Evolutionary conservation across 1,140 invertebrate genomes (phyloP).

Genomic region (Sipha flava): DNA sequence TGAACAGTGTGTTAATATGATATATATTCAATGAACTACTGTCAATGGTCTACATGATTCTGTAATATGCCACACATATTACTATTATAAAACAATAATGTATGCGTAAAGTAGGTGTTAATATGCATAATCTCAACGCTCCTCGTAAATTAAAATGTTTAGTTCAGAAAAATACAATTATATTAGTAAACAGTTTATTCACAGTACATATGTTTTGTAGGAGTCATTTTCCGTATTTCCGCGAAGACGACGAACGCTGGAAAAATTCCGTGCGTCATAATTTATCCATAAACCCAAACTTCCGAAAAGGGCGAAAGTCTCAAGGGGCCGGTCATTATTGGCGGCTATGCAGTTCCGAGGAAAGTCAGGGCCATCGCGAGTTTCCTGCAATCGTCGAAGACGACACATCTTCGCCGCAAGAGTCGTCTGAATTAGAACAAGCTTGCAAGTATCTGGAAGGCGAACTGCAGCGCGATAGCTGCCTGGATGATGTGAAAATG

Average conservation of each 20-base stretch:
- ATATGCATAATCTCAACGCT: too few relatives aligned
- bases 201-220: conserved; percentile 47
- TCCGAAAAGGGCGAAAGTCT: conserved; percentile 71
- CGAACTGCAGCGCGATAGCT: neutral
- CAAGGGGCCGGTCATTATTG: conserved; percentile 79
- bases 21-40: too few relatives aligned
- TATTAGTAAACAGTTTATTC: too few relatives aligned
- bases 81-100: too few relatives aligned
- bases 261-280: conserved; percentile 84
- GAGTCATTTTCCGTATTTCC: conserved; percentile 75
- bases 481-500: neutral
- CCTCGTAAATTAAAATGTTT: too few relatives aligned
- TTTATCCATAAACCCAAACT: conserved; percentile 80
- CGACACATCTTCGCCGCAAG: neutral
- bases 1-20: too few relatives aligned
- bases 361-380: conserved; percentile 1
- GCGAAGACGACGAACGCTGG: conserved; percentile 78
- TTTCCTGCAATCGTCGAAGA: neutral
- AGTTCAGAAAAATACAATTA: too few relatives aligned
- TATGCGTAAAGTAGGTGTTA: too few relatives aligned
- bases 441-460: conserved; percentile 21
- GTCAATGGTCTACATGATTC: too few relatives aligned
- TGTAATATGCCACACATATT: too few relatives aligned
- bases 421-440: conserved; percentile 15
- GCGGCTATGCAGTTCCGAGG: conserved; percentile 53